Conservation (phyloP, 2,888 invertebrate genomes). For the Pogonocherus hispidulus region DNA sequence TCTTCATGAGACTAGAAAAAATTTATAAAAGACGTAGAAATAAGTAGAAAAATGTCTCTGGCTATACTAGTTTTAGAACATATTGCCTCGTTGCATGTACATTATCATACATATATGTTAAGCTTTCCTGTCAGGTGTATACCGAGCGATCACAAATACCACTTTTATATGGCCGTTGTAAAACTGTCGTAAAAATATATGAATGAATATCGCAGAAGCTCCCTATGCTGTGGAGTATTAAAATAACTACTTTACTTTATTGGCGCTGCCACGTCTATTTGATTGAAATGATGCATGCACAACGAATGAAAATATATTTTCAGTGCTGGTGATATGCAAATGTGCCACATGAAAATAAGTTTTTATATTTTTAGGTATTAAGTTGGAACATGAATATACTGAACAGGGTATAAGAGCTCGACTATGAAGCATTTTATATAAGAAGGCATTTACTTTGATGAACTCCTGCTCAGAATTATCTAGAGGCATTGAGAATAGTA, state of each 20-base stretch:
- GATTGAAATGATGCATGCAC: constrained; percentile 6
- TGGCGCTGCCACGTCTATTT: constrained; percentile 11
- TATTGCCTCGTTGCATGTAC: constrained; percentile 1
- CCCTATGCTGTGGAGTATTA: constrained; percentile 9
- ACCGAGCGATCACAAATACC: constrained; percentile 25
- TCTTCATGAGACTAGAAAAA: no score
- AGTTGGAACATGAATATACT: neutral
- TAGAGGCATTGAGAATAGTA: no score
- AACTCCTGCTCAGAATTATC: no score
- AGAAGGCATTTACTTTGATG: no score
- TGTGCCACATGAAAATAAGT: neutral
- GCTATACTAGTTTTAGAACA: constrained; percentile 6
- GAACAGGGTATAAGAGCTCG: no score
- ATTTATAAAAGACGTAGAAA: neutral
- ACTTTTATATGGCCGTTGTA: constrained; percentile 15
- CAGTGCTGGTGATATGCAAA: constrained; percentile 1
- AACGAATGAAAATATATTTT: constrained; percentile 10
- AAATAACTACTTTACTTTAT: constrained; percentile 23
- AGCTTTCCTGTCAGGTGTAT: constrained; percentile 14
- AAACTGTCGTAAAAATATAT: constrained; percentile 23
- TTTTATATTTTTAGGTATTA: neutral
- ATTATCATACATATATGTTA: no score
- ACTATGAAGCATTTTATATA: no score
- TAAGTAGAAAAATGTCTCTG: no score
- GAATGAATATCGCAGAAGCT: constrained; percentile 17